phyloP scores from a whole-genome alignment of 2,888 invertebrate genomes.

The Troides helena region DNA sequence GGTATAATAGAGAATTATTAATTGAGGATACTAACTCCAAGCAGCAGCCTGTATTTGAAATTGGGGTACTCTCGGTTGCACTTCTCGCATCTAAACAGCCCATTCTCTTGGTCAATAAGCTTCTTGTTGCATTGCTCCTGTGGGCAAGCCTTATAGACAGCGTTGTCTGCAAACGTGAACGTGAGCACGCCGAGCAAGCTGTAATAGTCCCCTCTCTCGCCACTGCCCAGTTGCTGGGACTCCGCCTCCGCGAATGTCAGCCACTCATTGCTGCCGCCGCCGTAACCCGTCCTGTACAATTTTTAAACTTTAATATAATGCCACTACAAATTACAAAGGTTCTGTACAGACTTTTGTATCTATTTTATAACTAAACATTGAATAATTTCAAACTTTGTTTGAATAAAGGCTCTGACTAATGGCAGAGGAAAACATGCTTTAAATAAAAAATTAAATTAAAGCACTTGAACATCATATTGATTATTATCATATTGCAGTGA shows the following conservation, averaged over 20 bases:
- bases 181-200: constrained; percentile 88
- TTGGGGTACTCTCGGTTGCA: constrained; percentile 91
- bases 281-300: constrained; percentile 62
- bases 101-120: constrained; percentile 92
- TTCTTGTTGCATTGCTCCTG: constrained; percentile 96
- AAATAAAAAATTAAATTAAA: too few species aligned
- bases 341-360: too few species aligned
- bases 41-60: constrained; percentile 91
- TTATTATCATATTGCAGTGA: too few species aligned
- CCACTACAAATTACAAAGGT: too few species aligned
- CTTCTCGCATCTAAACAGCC: constrained; percentile 96
- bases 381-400: too few species aligned
- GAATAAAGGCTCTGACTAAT: too few species aligned
- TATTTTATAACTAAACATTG: too few species aligned
- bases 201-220: constrained; percentile 91
- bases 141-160: constrained; percentile 95
- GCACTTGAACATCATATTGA: too few species aligned
- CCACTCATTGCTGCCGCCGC: constrained; percentile 83
- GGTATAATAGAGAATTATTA: too few species aligned
- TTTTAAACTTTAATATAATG: background rate
- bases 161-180: constrained; percentile 89
- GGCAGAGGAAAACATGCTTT: too few species aligned
- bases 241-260: constrained; percentile 88
- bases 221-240: constrained; percentile 83
- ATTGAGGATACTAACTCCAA: constrained; percentile 81